These are phyloP conservation scores for Luehdorfia chinensis DNA, from an alignment of 1,140 invertebrate genomes.

Conservation along the genomic window DNA sequence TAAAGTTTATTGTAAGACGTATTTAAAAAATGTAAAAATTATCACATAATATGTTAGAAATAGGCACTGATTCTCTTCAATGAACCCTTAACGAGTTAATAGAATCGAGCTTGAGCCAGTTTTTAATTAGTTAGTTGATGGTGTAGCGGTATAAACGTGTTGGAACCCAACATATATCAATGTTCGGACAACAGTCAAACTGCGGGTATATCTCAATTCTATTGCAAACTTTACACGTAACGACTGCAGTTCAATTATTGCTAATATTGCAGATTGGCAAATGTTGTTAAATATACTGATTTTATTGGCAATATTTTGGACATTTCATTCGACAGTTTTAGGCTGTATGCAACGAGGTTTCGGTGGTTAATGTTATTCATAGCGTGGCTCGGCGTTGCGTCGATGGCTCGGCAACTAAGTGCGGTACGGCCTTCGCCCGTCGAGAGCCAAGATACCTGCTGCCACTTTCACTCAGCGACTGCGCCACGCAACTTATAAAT, in stretches of 20 bases:
- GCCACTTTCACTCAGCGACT: constrained; percentile 67
- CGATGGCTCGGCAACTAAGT: constrained; percentile 23
- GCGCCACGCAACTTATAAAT: constrained; percentile 39
- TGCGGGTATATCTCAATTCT: no score
- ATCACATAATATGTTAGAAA: no score
- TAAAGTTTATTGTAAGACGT: no score
- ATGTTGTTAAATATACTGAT: no score
- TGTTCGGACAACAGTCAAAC: no score
- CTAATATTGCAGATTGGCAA: no score
- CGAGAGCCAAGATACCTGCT: constrained; percentile 50
- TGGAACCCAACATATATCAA: background rate
- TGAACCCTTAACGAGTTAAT: constrained; percentile 18
- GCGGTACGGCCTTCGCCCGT: constrained; percentile 52
- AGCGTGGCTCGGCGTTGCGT: constrained; percentile 28
- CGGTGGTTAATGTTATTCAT: constrained; percentile 55
- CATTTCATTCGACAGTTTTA: constrained; percentile 3
- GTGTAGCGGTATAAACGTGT: constrained; percentile 16
- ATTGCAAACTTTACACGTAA: no score
- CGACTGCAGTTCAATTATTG: no score
- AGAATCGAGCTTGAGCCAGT: constrained; percentile 17
- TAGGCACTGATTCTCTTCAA: constrained; percentile 6
- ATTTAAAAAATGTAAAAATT: no score
- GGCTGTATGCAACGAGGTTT: constrained; percentile 27
- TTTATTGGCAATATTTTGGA: no score
- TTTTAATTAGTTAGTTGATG: constrained; percentile 15